These are phyloP conservation scores for Notarius quadriscutis DNA, from an alignment of 2,113 vertebrate genomes.

Conservation along the genomic window DNA sequence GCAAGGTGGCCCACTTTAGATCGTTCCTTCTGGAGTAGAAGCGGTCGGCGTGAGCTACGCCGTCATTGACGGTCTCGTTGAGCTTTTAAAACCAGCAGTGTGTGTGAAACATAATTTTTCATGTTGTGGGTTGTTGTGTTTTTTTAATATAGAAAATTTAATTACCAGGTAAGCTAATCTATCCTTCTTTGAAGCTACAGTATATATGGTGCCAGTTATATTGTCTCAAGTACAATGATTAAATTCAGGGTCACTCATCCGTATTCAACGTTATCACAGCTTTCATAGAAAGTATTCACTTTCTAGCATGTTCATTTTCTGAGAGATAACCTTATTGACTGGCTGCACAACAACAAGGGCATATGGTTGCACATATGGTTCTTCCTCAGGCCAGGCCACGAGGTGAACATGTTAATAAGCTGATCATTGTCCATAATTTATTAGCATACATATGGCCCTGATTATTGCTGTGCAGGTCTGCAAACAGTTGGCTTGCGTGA, in stretches of 20 bases:
- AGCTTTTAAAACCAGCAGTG: background rate
- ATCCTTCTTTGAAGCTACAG: background rate
- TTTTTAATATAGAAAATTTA: background rate
- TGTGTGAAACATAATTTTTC: background rate
- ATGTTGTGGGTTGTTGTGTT: too few species aligned
- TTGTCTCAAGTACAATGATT: background rate
- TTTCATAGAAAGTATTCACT: background rate
- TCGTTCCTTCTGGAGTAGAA: too few species aligned
- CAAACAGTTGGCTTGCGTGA: slow-evolving; percentile 24
- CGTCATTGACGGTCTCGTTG: too few species aligned
- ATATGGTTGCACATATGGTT: slow-evolving; percentile 14
- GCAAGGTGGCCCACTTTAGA: too few species aligned
- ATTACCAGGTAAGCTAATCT: background rate
- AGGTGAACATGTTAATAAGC: slow-evolving; percentile 11
- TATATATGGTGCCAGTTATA: background rate
- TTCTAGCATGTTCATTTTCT: background rate
- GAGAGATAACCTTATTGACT: background rate
- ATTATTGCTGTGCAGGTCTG: slow-evolving; percentile 3
- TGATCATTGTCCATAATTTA: slow-evolving; percentile 24
- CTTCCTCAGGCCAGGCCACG: slow-evolving; percentile 11
- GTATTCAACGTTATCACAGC: background rate
- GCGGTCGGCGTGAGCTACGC: too few species aligned
- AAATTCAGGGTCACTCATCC: background rate
- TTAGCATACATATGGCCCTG: slow-evolving; percentile 9
- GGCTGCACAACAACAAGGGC: background rate